phyloP scores from a whole-genome alignment of 2,888 invertebrate species.

The Morpho deidamia region DNA sequence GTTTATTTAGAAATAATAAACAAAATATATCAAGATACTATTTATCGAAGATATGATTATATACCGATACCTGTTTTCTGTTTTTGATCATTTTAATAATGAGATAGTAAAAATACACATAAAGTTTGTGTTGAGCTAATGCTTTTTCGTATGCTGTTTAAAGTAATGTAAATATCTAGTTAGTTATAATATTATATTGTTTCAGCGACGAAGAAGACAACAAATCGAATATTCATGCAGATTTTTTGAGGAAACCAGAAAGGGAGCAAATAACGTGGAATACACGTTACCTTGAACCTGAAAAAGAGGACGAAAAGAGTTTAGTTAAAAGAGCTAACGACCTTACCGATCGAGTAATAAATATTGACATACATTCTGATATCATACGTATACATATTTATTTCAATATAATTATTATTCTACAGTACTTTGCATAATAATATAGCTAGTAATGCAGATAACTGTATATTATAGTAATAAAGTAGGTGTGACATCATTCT shows the following conservation, averaged over 20 bases:
- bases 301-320: constrained; percentile 67
- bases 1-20: too few species aligned
- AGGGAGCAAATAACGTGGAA: constrained; percentile 69
- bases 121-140: too few species aligned
- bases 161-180: neutral
- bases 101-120: too few species aligned
- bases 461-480: too few species aligned
- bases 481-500: too few species aligned
- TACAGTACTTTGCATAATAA: too few species aligned
- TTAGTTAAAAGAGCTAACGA: constrained; percentile 68
- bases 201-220: constrained; percentile 41
- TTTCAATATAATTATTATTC: neutral
- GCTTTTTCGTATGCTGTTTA: too few species aligned
- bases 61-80: too few species aligned
- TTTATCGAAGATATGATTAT: too few species aligned
- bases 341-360: constrained; percentile 54
- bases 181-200: neutral
- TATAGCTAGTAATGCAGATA: too few species aligned
- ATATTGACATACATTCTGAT: neutral
- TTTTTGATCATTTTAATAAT: too few species aligned
- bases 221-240: constrained; percentile 46
- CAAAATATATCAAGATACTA: too few species aligned
- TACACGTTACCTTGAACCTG: constrained; percentile 62
- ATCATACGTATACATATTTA: neutral
- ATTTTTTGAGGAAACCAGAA: constrained; percentile 55